phyloP scores from a whole-genome alignment of 35 echinoderm and acorn worm species.

The Anneissia japonica region DNA sequence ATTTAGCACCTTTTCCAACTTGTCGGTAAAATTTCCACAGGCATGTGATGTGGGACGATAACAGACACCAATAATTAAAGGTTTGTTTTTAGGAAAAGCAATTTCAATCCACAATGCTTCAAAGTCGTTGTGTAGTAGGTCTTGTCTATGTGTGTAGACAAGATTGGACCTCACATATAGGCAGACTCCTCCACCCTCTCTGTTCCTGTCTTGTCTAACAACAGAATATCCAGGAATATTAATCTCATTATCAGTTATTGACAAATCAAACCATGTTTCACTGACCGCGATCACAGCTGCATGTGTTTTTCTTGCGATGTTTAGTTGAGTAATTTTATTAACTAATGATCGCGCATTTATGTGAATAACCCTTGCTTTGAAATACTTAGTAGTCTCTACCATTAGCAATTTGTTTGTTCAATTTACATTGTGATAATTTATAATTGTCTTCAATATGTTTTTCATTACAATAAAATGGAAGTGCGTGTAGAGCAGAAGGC shows the following conservation, averaged over 20 bases:
- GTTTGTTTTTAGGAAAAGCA: neutral
- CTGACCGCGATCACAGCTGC: neutral
- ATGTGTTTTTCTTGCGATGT: neutral
- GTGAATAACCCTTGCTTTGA: too few species aligned
- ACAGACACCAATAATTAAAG: neutral
- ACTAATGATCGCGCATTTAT: too few species aligned
- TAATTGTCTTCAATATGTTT: too few species aligned
- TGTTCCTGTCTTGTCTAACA: neutral
- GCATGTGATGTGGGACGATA: neutral
- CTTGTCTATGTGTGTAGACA: neutral
- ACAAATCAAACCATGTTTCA: neutral
- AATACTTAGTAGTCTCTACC: too few species aligned
- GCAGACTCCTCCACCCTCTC: constrained; percentile 16
- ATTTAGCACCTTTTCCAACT: neutral
- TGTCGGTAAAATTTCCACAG: neutral
- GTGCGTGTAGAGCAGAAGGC: too few species aligned
- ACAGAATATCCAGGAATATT: neutral
- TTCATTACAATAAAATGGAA: too few species aligned
- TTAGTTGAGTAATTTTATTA: too few species aligned
- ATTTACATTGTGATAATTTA: too few species aligned
- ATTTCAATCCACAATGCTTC: constrained; percentile 8
- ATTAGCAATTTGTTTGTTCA: too few species aligned
- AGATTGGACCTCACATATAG: neutral
- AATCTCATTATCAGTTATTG: neutral
- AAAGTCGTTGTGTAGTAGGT: neutral